These are phyloP conservation scores for Amyelois transitella DNA, from an alignment of 1,140 invertebrate species.

Conservation along the genomic window DNA sequence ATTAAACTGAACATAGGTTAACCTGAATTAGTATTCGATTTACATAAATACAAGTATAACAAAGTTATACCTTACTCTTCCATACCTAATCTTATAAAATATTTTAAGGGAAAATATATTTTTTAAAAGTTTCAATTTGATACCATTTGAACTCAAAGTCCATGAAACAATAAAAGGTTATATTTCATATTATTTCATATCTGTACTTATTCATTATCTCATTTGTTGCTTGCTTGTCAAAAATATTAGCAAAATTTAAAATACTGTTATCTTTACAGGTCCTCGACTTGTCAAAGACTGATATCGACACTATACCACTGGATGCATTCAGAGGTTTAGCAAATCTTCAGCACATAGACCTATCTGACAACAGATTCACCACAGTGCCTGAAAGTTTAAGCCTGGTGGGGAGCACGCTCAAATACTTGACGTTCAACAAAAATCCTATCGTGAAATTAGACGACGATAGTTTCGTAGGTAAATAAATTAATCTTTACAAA, in stretches of 20 bases:
- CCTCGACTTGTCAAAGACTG: slow-evolving; percentile 76
- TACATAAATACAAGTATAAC: too few species aligned
- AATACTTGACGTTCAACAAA: slow-evolving; percentile 74
- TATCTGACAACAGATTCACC: slow-evolving; percentile 75
- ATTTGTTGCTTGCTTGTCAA: too few species aligned
- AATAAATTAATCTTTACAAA: slow-evolving; percentile 9
- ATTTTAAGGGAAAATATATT: too few species aligned
- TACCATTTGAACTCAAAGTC: background rate
- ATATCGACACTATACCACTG: slow-evolving; percentile 67
- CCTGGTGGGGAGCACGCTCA: slow-evolving; percentile 65
- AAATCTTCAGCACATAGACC: slow-evolving; percentile 71
- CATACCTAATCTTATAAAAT: too few species aligned
- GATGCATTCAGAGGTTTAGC: slow-evolving; percentile 62
- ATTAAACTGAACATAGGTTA: too few species aligned
- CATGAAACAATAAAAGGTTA: too few species aligned
- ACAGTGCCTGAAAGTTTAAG: slow-evolving; percentile 74
- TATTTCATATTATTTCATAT: too few species aligned
- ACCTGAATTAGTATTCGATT: too few species aligned
- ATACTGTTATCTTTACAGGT: slow-evolving; percentile 52
- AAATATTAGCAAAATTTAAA: background rate
- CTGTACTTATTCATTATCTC: too few species aligned
- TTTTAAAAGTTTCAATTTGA: background rate
- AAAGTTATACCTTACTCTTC: too few species aligned
- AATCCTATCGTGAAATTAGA: slow-evolving; percentile 75
- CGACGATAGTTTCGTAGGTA: slow-evolving; percentile 75